These are phyloP conservation scores for Pteruthius melanotis DNA, from an alignment of 2,113 vertebrate genomes.

Conservation along the genomic window DNA sequence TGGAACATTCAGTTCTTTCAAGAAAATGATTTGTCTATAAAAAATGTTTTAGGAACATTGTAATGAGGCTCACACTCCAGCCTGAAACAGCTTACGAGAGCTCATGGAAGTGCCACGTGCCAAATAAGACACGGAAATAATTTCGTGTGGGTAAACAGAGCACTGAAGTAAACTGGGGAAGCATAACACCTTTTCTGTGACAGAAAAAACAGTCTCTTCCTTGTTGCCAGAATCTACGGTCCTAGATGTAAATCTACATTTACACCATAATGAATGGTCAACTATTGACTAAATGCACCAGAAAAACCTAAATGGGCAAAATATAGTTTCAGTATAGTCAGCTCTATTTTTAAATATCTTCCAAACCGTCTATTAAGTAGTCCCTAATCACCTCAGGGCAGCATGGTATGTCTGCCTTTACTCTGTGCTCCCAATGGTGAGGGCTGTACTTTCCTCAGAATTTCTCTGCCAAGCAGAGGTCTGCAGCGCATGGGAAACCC, in stretches of 20 bases:
- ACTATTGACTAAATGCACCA: not conserved
- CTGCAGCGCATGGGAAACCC: not conserved
- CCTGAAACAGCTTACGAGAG: not conserved
- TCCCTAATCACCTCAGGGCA: not conserved
- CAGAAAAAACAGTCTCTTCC: not conserved
- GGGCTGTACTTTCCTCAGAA: not conserved
- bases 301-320: not conserved
- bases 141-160: not conserved
- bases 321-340: not conserved
- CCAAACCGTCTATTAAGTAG: not conserved
- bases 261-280: not conserved
- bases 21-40: not conserved
- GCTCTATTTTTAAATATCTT: not conserved
- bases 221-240: not conserved
- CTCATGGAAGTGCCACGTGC: not conserved
- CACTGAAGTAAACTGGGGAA: not conserved
- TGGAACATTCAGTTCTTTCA: conserved; percentile 18
- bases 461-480: not conserved
- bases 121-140: not conserved
- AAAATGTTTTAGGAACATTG: not conserved
- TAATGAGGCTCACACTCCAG: not conserved
- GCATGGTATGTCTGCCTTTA: not conserved
- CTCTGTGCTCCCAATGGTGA: not conserved
- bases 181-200: not conserved
- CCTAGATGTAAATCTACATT: not conserved